Evolutionary conservation across 2,113 vertebrate species (phyloP), one percentile per base, ranked within the genome.

Genomic region (Pungitius pungitius): DNA sequence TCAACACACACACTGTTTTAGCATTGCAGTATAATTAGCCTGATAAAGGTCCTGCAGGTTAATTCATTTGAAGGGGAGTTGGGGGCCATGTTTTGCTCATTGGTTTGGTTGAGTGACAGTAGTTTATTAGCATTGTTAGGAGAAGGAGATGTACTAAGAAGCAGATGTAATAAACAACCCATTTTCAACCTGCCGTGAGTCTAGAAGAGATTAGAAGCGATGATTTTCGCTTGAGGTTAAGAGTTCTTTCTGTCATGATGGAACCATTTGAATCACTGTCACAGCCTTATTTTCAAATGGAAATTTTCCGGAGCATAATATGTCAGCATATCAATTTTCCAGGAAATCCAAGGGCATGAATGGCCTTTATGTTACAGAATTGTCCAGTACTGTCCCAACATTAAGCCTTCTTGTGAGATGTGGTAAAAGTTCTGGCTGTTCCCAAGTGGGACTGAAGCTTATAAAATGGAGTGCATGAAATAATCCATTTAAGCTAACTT

Each of bases 11-110:
- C 7, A n/a, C 65, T 63, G 9, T 57, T 22, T 58, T n/a, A 8
- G 20, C 33, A 2, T 18, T 18, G 22, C 39, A 30, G 42, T 43
- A 61, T 15, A 68, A 64, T 64, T 9, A 30, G 49, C 62, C 39
- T 45, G 37, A 35, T 45, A 58, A 65, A 80, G 63, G 73, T 66
- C 60, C 40, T 20, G 7, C 8, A 47, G 77, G 80, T 83, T 71
- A 75, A 75, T 77, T 86, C 68, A 75, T 77, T 83, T 58, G 61
- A 77, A 70, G 20, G 45, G 37, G 37, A 80, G 52, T 69, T 76
- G n/a, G 47, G 11, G 47, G 15, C 47, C 5, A 73, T 47, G 61
- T 82, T 73, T 72, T 56, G 24, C 45, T 68, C 42, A 33, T 52
- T 54, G 67, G 45, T 69, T 45, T 69, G 64, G 75, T 57, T 73